These are phyloP conservation scores for Lepidocyrtoides sp. DNA, from an alignment of 2,888 invertebrate genomes.

Conservation along the genomic window DNA sequence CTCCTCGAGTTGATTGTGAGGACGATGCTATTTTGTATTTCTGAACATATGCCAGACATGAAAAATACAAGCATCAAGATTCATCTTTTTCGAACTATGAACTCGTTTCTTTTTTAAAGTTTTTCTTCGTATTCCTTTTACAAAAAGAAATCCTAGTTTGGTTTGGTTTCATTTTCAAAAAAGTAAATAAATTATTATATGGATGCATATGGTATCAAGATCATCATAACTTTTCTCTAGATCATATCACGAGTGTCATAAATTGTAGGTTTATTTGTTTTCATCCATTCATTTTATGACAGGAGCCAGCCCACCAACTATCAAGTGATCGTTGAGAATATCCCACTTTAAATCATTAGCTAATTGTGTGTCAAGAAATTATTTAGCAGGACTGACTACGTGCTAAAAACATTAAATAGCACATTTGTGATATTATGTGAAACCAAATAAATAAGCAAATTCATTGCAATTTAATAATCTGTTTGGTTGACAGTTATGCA, in stretches of 20 bases:
- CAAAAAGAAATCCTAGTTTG: constrained; percentile 7
- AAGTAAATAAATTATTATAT: too few species aligned
- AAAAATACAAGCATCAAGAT: constrained; percentile 10
- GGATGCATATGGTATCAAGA: background rate
- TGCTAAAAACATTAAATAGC: too few species aligned
- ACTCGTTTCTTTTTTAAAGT: background rate
- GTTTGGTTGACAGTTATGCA: background rate
- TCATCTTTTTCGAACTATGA: background rate
- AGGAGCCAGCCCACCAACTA: constrained; percentile 17
- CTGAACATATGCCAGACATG: constrained; percentile 37
- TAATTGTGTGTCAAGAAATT: constrained; percentile 40
- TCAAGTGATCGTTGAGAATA: background rate
- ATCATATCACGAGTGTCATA: constrained; percentile 38
- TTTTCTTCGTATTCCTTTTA: background rate
- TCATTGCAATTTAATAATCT: constrained; percentile 36
- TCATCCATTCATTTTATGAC: constrained; percentile 52
- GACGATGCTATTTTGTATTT: constrained; percentile 40
- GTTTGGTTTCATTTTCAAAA: constrained; percentile 25
- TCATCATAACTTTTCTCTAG: background rate
- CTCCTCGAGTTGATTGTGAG: background rate
- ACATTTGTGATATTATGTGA: too few species aligned
- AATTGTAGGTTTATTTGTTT: constrained; percentile 39
- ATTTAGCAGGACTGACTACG: background rate
- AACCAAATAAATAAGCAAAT: constrained; percentile 1
- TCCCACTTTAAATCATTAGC: constrained; percentile 26